Evolutionary conservation across 2,888 invertebrate genomes (phyloP).

Genomic region (Mythimna impura): DNA sequence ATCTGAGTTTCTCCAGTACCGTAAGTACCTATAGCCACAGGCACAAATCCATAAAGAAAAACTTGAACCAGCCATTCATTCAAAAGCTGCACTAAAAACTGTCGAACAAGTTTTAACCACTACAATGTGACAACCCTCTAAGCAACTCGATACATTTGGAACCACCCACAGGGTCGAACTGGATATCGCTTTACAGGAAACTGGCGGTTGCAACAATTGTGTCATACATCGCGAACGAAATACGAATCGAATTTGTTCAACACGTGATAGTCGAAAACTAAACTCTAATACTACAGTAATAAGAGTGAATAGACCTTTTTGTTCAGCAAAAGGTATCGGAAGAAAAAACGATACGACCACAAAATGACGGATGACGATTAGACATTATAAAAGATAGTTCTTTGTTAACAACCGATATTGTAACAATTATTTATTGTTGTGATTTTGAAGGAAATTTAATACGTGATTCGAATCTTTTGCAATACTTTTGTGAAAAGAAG

Average conservation of each 20-base stretch:
- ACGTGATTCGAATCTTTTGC: slow-evolving; percentile 37
- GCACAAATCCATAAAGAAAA: background rate
- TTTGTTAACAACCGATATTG: slow-evolving; percentile 49
- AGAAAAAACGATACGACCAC: slow-evolving; percentile 70
- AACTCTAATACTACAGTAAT: slow-evolving; percentile 56
- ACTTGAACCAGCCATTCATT: background rate
- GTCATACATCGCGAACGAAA: slow-evolving; percentile 73
- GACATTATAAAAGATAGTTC: slow-evolving; percentile 61
- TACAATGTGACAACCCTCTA: slow-evolving; percentile 69
- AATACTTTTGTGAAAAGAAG: slow-evolving; percentile 15
- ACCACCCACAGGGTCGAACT: slow-evolving; percentile 80
- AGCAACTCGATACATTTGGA: slow-evolving; percentile 78
- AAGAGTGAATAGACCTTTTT: slow-evolving; percentile 31
- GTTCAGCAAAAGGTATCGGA: slow-evolving; percentile 58
- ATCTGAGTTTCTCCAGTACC: background rate
- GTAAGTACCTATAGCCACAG: background rate
- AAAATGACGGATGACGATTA: slow-evolving; percentile 75
- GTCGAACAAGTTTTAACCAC: slow-evolving; percentile 41
- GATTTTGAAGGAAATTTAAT: slow-evolving; percentile 50
- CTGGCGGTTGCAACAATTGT: slow-evolving; percentile 82
- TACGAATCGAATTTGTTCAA: slow-evolving; percentile 67
- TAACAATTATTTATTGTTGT: slow-evolving; percentile 49
- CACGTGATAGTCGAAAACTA: slow-evolving; percentile 43
- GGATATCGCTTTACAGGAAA: slow-evolving; percentile 87
- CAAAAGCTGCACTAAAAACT: slow-evolving; percentile 35